Evolutionary conservation across 1,140 invertebrate species (phyloP), one percentile per base, ranked within the genome.

Genomic region (Sycophila sp.): DNA sequence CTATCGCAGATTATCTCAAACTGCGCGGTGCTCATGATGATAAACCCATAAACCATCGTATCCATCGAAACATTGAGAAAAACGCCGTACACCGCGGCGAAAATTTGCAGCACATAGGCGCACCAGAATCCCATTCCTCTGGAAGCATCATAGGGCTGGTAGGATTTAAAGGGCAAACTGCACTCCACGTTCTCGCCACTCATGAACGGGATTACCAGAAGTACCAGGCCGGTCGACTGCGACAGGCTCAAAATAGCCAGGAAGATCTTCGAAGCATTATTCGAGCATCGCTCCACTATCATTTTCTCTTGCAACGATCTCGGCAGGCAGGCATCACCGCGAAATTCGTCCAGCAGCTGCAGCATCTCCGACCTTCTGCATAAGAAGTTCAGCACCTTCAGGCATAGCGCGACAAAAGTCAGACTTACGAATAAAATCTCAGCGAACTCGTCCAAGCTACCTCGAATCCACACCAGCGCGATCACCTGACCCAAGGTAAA

Each of bases 31-130:
- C 73, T 73, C 38, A 78, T 64, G 51, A 72, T 75, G 0, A 78
- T 77, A 38, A 79, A 74, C 17, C 76, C 76, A 5, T 74, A 73
- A 8, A 73, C 70, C n/a, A 80, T 24, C 24, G 75, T 77, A 73
- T 83, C 79, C 11, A 80, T 66, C 19, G 75, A 75, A 4, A 75
- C 67, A 73, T 80, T 81, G 11, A 76, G 62, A n/a, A 73, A 30
- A 6, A 80, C 75, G 17, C 76, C 78, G 65, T 40, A 64, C 36
- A 73, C 22, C 2, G 42, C 10, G 15, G 60, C 32, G 6, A 73
- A 36, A n/a, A 69, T 8, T 55, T 73, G 65, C 11, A 67, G 10
- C 8, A 4, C 8, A 45, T 65, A 73, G 4, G 65, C 45, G 10
- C 38, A 26, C 19, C 30, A 40, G 42, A 45, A 73, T 8, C 30